These are phyloP conservation scores for Heterotis niloticus DNA, from an alignment of 2,113 vertebrate species.

Conservation along the genomic window DNA sequence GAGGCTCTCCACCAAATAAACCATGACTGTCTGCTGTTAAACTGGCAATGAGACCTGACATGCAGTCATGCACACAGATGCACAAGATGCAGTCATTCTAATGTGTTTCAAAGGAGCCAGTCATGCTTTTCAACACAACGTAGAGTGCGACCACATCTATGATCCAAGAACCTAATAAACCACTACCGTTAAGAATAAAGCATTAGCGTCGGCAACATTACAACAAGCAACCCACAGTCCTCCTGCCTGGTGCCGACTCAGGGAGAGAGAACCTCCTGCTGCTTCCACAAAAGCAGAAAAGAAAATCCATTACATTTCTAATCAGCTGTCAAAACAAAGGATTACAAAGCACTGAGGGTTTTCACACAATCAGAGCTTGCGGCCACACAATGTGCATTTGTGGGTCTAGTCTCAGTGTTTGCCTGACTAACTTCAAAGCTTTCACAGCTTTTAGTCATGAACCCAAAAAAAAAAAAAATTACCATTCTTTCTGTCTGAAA, in stretches of 20 bases:
- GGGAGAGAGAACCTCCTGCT: not conserved
- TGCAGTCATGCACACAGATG: no score
- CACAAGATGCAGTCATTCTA: no score
- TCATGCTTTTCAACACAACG: not conserved
- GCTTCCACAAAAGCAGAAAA: not conserved
- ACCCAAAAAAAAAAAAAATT: not conserved
- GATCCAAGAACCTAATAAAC: constrained; percentile 1
- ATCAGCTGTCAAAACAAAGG: not conserved
- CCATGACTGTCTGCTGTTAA: no score
- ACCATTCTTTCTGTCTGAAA: constrained; percentile 5
- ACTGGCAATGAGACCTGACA: no score
- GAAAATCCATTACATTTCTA: constrained; percentile 3
- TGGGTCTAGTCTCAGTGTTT: not conserved
- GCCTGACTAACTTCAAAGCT: not conserved
- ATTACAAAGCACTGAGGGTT: not conserved
- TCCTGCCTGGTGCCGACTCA: not conserved
- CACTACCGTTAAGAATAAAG: not conserved
- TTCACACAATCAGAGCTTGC: not conserved
- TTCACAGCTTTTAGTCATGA: constrained; percentile 3
- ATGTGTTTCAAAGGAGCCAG: not conserved
- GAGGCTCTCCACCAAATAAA: no score
- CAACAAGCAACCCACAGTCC: not conserved
- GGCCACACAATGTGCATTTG: constrained; percentile 3
- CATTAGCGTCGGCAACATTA: not conserved
- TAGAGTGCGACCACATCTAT: not conserved